phyloP scores from a whole-genome alignment of 1,140 invertebrate genomes.

The Phocides pigmalion region DNA sequence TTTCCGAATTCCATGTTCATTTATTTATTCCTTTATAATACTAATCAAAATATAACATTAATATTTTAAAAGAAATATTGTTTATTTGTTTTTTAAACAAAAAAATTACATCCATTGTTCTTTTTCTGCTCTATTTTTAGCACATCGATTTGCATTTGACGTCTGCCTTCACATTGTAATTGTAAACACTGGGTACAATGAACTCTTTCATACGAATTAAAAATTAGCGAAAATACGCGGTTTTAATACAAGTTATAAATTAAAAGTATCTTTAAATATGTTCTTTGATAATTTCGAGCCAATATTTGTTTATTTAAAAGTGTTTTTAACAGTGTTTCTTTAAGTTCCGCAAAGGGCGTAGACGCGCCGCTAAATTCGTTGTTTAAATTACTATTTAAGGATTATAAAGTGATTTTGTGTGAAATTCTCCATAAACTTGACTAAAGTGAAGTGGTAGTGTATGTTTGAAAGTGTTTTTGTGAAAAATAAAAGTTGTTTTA shows the following conservation, averaged over 20 bases:
- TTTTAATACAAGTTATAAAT: slow-evolving; percentile 49
- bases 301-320: slow-evolving; percentile 19
- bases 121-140: slow-evolving; percentile 4
- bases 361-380: slow-evolving; percentile 6
- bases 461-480: background rate
- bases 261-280: slow-evolving; percentile 50
- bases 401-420: background rate
- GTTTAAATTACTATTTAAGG: background rate
- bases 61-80: too few relatives aligned
- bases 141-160: slow-evolving; percentile 22
- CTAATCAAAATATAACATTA: too few relatives aligned
- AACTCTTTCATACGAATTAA: slow-evolving; percentile 49
- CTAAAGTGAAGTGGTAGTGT: slow-evolving; percentile 7
- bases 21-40: too few relatives aligned
- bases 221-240: slow-evolving; percentile 42
- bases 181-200: slow-evolving; percentile 73
- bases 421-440: background rate
- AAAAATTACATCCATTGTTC: too few relatives aligned
- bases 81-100: too few relatives aligned
- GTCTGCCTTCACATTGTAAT: slow-evolving; percentile 60
- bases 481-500: background rate
- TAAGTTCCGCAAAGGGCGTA: slow-evolving; percentile 35
- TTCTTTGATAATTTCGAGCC: slow-evolving; percentile 5
- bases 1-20: too few relatives aligned
- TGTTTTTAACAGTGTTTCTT: slow-evolving; percentile 21